These are phyloP conservation scores for Heliconius ethilla DNA, from an alignment of 2,888 invertebrate genomes.

Conservation along the genomic window DNA sequence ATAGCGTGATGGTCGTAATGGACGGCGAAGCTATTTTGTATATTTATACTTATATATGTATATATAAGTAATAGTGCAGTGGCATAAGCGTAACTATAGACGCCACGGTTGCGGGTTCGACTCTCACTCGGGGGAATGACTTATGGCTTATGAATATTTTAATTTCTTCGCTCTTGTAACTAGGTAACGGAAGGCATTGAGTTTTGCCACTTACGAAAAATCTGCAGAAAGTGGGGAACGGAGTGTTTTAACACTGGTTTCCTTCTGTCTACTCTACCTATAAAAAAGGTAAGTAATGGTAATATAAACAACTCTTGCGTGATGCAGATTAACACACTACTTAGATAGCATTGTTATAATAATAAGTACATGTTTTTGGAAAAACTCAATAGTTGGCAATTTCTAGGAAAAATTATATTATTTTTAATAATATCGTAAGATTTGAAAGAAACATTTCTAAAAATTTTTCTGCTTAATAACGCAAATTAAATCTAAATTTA, in stretches of 20 bases:
- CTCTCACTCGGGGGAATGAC: background rate
- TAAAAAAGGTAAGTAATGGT: background rate
- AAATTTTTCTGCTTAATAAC: background rate
- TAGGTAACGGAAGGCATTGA: background rate
- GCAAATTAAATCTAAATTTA: background rate
- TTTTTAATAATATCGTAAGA: background rate
- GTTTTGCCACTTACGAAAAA: background rate
- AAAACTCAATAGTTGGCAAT: too few species aligned
- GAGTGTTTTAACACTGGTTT: background rate
- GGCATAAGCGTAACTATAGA: background rate
- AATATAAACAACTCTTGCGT: background rate
- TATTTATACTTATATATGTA: background rate
- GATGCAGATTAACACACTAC: background rate
- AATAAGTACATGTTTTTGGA: too few species aligned
- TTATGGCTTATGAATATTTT: background rate
- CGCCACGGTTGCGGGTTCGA: background rate
- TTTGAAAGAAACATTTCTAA: background rate
- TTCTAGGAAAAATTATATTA: too few species aligned
- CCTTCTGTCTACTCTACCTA: too few species aligned
- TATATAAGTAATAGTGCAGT: background rate
- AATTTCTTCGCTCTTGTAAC: background rate
- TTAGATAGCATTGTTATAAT: background rate
- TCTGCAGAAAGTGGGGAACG: background rate
- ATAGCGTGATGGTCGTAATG: slow-evolving; percentile 30
- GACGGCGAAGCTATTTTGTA: background rate